Percentiles rank a stretch among this genome's conserved stretches.
Conservation (phyloP, 2,797 vertebrate genomes). For the Lithobates sylvaticus region DNA sequence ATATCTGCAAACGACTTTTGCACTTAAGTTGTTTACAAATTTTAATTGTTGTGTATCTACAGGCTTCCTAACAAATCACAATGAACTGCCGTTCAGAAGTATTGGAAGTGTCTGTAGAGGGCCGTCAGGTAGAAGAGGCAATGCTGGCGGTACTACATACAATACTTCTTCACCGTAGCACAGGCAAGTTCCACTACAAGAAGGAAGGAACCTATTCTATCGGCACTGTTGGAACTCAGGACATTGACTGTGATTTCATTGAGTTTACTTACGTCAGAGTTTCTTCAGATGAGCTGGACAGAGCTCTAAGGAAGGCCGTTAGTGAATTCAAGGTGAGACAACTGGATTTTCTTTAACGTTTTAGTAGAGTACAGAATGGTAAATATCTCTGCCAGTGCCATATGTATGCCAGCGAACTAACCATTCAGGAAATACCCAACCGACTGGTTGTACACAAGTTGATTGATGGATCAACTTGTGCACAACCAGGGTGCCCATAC, state of each 20-base stretch:
- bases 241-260: slow-evolving; percentile 96
- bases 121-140: slow-evolving; percentile 94
- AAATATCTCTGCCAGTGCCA: no score
- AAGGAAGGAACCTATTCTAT: slow-evolving; percentile 98
- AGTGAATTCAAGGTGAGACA: slow-evolving; percentile 90
- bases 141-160: slow-evolving; percentile 93
- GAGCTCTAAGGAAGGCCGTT: slow-evolving; percentile 90
- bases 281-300: slow-evolving; percentile 94
- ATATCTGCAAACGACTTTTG: no score
- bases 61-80: slow-evolving; percentile 23
- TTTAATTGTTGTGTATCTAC: background rate
- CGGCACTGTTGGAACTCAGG: slow-evolving; percentile 93
- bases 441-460: no score
- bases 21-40: no score
- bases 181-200: slow-evolving; percentile 98
- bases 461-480: no score
- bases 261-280: slow-evolving; percentile 93
- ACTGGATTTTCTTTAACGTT: no score
- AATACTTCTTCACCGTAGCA: slow-evolving; percentile 93
- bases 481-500: no score
- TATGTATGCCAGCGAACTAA: no score
- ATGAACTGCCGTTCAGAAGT: slow-evolving; percentile 98
- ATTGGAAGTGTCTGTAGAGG: slow-evolving; percentile 94
- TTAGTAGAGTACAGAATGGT: no score
- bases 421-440: no score